Evolutionary conservation across 2,797 vertebrate genomes (phyloP).

Genomic region (Microctenopoma lineatum): DNA sequence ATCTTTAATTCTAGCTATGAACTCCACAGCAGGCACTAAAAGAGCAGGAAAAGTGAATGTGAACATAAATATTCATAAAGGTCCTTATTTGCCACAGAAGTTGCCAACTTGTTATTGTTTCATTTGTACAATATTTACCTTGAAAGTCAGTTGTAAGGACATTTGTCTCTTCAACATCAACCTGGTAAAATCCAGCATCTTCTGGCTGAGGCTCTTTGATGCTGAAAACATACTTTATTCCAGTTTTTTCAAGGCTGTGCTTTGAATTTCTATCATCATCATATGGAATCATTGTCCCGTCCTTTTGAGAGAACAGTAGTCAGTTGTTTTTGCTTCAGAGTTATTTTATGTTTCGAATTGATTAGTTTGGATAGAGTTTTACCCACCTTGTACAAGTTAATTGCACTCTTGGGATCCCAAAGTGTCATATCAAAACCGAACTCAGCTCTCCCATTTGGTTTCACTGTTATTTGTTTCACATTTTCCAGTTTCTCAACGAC

Average conservation of each 20-base stretch:
- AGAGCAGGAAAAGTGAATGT: conserved; percentile 5
- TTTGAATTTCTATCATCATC: conserved; percentile 78
- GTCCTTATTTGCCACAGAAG: not conserved
- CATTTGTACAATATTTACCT: conserved; percentile 63
- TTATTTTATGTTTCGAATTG: not conserved
- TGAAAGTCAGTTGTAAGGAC: conserved; percentile 87
- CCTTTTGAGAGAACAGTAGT: conserved; percentile 54
- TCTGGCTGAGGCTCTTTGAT: conserved; percentile 84
- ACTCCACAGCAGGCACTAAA: conserved; percentile 79
- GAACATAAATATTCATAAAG: not conserved
- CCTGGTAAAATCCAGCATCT: conserved; percentile 91
- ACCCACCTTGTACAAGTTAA: conserved; percentile 90
- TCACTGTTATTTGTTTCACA: conserved; percentile 86
- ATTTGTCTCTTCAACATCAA: conserved; percentile 87
- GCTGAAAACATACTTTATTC: conserved; percentile 84
- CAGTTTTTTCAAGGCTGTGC: conserved; percentile 79
- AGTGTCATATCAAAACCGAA: conserved; percentile 89
- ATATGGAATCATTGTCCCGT: conserved; percentile 72
- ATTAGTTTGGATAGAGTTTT: not conserved
- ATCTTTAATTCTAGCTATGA: conserved; percentile 77
- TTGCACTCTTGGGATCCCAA: conserved; percentile 80
- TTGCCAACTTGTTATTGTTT: not conserved
- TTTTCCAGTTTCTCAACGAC: conserved; percentile 82
- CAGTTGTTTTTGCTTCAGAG: not conserved
- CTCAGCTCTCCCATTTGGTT: conserved; percentile 81